These are phyloP conservation scores for Pristionchus entomophagus DNA, from an alignment of 2,888 invertebrate genomes.

Conservation along the genomic window DNA sequence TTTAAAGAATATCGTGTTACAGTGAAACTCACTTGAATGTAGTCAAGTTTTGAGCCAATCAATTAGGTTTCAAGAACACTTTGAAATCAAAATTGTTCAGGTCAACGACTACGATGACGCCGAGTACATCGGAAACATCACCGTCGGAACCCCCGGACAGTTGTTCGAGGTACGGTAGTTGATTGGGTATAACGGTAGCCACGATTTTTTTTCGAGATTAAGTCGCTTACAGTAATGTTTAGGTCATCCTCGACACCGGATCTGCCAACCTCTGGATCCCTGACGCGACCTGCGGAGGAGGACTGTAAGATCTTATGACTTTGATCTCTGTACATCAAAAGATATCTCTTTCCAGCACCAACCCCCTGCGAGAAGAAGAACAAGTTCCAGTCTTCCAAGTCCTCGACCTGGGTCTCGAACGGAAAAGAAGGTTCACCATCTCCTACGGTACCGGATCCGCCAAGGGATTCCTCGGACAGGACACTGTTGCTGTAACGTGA, in stretches of 20 bases:
- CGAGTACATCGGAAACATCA: conserved; percentile 47
- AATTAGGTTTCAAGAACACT: not conserved
- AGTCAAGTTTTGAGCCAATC: not conserved
- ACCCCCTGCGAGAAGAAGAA: conserved; percentile 75
- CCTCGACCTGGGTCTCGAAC: conserved; percentile 87
- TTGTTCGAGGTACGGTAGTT: conserved; percentile 28
- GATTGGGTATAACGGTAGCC: too few species aligned
- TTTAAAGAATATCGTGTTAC: not conserved
- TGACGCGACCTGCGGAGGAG: conserved; percentile 55
- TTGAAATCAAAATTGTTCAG: too few species aligned
- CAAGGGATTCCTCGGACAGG: conserved; percentile 93
- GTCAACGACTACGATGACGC: conserved; percentile 47
- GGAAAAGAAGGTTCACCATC: conserved; percentile 92
- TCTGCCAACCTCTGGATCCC: conserved; percentile 68
- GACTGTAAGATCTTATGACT: not conserved
- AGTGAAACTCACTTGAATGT: not conserved
- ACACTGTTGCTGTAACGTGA: conserved; percentile 86
- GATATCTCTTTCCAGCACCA: not conserved
- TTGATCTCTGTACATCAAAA: not conserved
- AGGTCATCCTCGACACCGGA: conserved; percentile 68
- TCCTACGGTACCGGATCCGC: conserved; percentile 92
- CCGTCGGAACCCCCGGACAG: conserved; percentile 46
- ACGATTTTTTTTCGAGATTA: not conserved
- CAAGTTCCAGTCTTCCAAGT: conserved; percentile 91
- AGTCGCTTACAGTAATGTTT: not conserved